Conservation (phyloP, 2,888 invertebrate genomes). For the Sphinx pinastri region DNA sequence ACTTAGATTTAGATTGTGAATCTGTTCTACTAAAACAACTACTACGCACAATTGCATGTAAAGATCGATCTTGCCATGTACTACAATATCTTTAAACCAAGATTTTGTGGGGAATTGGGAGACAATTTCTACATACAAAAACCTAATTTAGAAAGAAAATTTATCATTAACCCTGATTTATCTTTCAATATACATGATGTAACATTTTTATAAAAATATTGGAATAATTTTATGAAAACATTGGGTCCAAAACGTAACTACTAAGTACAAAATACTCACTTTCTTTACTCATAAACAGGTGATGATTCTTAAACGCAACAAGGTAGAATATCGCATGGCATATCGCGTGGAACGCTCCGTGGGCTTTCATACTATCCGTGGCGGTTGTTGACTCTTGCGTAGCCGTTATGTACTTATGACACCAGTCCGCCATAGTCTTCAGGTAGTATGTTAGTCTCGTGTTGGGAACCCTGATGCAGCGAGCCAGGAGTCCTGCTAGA, state of each 20-base stretch:
- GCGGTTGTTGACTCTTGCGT: constrained; percentile 80
- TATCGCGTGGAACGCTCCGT: constrained; percentile 95
- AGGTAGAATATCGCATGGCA: constrained; percentile 97
- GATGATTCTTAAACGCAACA: constrained; percentile 94
- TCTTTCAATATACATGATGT: no score
- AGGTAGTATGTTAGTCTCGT: constrained; percentile 75
- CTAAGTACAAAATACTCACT: constrained; percentile 81
- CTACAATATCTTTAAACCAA: no score
- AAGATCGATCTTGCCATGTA: no score
- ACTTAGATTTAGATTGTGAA: no score
- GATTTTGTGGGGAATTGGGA: no score
- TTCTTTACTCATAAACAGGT: constrained; percentile 90
- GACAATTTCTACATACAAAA: no score
- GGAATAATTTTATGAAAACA: no score
- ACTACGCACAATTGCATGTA: no score
- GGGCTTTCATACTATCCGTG: constrained; percentile 83
- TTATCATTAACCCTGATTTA: no score
- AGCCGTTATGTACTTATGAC: constrained; percentile 90
- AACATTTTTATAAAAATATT: no score
- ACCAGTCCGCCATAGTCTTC: constrained; percentile 91
- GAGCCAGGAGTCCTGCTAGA: constrained; percentile 71
- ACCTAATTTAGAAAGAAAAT: no score
- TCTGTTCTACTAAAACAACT: no score
- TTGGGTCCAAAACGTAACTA: neutral
- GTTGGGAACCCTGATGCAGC: constrained; percentile 72